These are phyloP conservation scores for Drosophila algonquin DNA, from an alignment of 2,888 invertebrate species.

Conservation along the genomic window DNA sequence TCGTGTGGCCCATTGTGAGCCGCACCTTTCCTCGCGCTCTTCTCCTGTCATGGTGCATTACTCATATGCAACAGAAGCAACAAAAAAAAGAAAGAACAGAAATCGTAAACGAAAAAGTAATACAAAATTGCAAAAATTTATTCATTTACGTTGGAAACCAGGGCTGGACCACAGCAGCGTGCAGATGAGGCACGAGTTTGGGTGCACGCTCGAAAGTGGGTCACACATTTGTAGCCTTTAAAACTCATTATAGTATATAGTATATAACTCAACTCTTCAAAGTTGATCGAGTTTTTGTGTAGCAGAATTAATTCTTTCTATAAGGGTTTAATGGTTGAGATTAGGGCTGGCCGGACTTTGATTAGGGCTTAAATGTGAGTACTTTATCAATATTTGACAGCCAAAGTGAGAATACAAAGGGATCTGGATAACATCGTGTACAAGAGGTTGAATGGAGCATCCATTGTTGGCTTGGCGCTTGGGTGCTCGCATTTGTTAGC, in stretches of 20 bases:
- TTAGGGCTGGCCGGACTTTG: background rate
- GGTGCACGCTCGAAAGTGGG: constrained; percentile 27
- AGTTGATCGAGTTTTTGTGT: constrained; percentile 8
- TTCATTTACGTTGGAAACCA: constrained; percentile 63
- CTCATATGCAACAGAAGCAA: constrained; percentile 62
- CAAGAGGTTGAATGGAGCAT: background rate
- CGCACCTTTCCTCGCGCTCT: constrained; percentile 55
- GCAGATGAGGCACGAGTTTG: constrained; percentile 19
- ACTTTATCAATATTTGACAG: no score
- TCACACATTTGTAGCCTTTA: constrained; percentile 39
- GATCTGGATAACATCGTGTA: no score
- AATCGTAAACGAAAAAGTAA: constrained; percentile 34
- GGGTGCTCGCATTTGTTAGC: background rate
- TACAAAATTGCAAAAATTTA: constrained; percentile 65
- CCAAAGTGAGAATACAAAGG: no score
- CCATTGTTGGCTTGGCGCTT: background rate
- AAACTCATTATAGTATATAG: constrained; percentile 15
- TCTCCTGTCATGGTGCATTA: constrained; percentile 58
- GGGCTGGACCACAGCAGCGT: constrained; percentile 47
- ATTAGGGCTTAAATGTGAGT: background rate
- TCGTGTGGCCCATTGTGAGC: constrained; percentile 72
- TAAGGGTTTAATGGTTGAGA: background rate
- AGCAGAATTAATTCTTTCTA: background rate
- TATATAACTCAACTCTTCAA: constrained; percentile 23
- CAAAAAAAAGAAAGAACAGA: constrained; percentile 26